Base-by-base conservation (phyloP, 2,888 invertebrate genomes). In the Candidula unifasciata region DNA sequence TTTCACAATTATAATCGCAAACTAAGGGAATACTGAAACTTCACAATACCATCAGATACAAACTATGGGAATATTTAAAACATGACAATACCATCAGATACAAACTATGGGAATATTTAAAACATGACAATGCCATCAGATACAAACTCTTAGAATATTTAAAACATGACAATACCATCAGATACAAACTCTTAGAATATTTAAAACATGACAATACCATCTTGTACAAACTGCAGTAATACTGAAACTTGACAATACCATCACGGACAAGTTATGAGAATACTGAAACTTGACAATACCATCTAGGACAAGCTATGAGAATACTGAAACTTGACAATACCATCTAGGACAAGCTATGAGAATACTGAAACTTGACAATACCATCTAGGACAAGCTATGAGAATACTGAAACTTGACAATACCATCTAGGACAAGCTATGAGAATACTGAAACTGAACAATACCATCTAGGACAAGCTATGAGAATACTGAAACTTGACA, bases 151-250 rank as follows among this genome's bases (percentile, higher is more conserved):
- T 5, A 16, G n/a, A 60, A 21, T 60, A 24, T 60, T 64, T 89
- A 90, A 1, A 91, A 92, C 82, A 90, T 90, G 54, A 89, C 77
- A 21, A 88, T 87, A 57, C 89, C 76, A 52, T 60, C 27, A 0
- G 77, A 81, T 13, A 68, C 77, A 30, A 71, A 66, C 54, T 78
- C 35, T 33, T 33, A 64, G 30, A 66, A 74, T 30, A 80, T 57
- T 57, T 44, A 37, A 18, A 79, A 37, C 16, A 21, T 24, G 37
- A 73, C 73, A 52, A 44, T 44, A 44, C 8, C 60, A 60, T 60
- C 60, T 5, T n/a, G 60, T 0, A 10, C 8, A 44, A 44, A 44
- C 44, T 44, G 6, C 13, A 13, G 44, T 6, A 44, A 44, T 44
- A 44, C 2, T 44, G 2, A 44, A 1, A 44, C 44, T 13, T 44